Evolutionary conservation across 1,140 invertebrate species (phyloP).

Genomic region (Bradynema listronoti): DNA sequence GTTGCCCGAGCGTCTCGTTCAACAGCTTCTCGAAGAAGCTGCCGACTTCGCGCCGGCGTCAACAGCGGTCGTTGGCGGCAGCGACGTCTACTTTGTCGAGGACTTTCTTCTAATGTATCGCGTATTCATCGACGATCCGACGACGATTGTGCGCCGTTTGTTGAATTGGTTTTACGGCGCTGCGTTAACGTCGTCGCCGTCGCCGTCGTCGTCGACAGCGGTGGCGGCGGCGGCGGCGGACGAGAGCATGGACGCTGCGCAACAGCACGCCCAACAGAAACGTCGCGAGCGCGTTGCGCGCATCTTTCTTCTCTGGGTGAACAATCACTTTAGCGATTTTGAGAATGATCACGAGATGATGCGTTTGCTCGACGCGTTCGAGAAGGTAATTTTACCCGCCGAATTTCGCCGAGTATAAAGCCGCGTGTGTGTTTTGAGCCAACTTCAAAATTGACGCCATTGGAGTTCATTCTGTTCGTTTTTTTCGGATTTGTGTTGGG

Average conservation of each 20-base stretch:
- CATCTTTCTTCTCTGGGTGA: slow-evolving; percentile 92
- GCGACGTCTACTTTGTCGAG: slow-evolving; percentile 93
- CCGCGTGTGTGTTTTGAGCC: no score
- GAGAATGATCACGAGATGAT: slow-evolving; percentile 91
- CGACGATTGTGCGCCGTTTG: slow-evolving; percentile 76
- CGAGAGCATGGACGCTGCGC: no score
- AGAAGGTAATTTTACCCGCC: slow-evolving; percentile 59
- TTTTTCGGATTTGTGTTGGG: slow-evolving; percentile 11
- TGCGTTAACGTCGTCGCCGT: no score
- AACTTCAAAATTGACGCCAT: no score
- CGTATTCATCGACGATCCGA: slow-evolving; percentile 80
- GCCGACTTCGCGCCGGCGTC: slow-evolving; percentile 60
- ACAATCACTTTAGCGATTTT: slow-evolving; percentile 98
- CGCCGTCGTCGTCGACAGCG: no score
- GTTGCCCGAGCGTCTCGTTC: slow-evolving; percentile 79
- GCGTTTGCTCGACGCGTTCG: slow-evolving; percentile 89
- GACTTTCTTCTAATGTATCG: slow-evolving; percentile 96
- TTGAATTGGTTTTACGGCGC: slow-evolving; percentile 74
- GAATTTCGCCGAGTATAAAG: no score
- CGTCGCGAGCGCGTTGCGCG: slow-evolving; percentile 75
- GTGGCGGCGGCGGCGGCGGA: no score
- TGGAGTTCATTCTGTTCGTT: no score
- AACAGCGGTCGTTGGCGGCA: slow-evolving; percentile 46
- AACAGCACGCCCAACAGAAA: neutral
- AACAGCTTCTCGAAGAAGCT: slow-evolving; percentile 87